Evolutionary conservation across 1,140 invertebrate species (phyloP).

Genomic region (Nasonia vitripennis): DNA sequence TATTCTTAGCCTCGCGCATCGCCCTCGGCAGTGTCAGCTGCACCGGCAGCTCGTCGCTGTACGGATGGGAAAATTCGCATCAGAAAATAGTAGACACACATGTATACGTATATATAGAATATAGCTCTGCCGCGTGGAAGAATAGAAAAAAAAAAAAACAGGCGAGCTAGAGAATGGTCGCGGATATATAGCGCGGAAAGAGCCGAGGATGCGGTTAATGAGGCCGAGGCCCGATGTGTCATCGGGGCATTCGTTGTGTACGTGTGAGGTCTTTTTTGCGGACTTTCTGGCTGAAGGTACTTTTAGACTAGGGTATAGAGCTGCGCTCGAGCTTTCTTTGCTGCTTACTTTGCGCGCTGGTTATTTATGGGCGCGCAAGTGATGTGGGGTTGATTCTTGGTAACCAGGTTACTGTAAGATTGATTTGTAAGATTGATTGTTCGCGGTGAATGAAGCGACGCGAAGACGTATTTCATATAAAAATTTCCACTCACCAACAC

Average conservation of each 20-base stretch:
- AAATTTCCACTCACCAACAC: slow-evolving; percentile 82
- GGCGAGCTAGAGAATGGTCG: background rate
- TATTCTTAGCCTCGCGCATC: slow-evolving; percentile 89
- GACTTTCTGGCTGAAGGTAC: background rate
- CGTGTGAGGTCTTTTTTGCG: background rate
- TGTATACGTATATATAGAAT: background rate
- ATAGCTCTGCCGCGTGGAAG: background rate
- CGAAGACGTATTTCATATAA: too few relatives aligned
- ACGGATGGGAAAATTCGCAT: slow-evolving; percentile 56
- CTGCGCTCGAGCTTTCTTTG: background rate
- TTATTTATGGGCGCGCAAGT: background rate
- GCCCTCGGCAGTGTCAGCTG: slow-evolving; percentile 89
- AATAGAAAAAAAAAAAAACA: background rate
- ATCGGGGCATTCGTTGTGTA: background rate
- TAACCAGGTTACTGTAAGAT: background rate
- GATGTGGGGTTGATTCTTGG: background rate
- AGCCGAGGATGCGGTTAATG: slow-evolving; percentile 12
- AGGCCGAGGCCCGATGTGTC: slow-evolving; percentile 1
- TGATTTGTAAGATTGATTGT: too few relatives aligned
- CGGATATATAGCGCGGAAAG: slow-evolving; percentile 42
- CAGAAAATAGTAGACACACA: background rate
- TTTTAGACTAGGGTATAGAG: background rate
- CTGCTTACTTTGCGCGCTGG: background rate
- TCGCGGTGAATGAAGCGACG: too few relatives aligned
- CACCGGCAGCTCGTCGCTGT: slow-evolving; percentile 94